Evolutionary conservation across 92 coral and sea anemone genomes (phyloP).

Genomic region (Zoanthus sociatus): DNA sequence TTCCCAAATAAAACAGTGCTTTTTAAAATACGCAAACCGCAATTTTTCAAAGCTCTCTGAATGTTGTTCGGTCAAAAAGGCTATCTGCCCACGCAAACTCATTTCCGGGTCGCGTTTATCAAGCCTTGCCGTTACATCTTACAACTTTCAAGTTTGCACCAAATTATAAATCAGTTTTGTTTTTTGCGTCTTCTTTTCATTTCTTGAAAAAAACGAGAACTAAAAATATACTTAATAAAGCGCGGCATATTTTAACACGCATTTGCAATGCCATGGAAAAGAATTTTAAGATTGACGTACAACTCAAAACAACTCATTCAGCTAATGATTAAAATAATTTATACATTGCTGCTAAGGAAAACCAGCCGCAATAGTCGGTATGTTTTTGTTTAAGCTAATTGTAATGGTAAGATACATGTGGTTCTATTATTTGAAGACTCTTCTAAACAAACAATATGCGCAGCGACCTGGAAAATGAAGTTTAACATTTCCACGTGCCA

Average conservation of each 20-base stretch:
- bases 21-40: no score
- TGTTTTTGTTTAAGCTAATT: slow-evolving; percentile 60
- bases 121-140: no score
- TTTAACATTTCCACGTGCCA: slow-evolving; percentile 36
- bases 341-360: slow-evolving; percentile 73
- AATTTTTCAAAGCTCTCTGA: no score
- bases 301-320: slow-evolving; percentile 8
- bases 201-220: background rate
- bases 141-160: no score
- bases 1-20: no score
- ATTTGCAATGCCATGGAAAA: background rate
- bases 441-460: slow-evolving; percentile 24
- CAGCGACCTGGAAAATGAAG: slow-evolving; percentile 30
- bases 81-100: no score
- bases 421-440: slow-evolving; percentile 5
- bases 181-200: no score
- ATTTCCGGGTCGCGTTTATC: no score
- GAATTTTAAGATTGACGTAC: background rate
- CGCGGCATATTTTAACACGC: background rate
- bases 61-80: no score
- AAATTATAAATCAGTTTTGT: no score
- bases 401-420: slow-evolving; percentile 60
- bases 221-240: background rate
- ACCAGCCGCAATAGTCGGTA: slow-evolving; percentile 68
- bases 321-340: slow-evolving; percentile 25